phyloP scores from a whole-genome alignment of 1,140 invertebrate species.

The Hydropsyche tenuis region DNA sequence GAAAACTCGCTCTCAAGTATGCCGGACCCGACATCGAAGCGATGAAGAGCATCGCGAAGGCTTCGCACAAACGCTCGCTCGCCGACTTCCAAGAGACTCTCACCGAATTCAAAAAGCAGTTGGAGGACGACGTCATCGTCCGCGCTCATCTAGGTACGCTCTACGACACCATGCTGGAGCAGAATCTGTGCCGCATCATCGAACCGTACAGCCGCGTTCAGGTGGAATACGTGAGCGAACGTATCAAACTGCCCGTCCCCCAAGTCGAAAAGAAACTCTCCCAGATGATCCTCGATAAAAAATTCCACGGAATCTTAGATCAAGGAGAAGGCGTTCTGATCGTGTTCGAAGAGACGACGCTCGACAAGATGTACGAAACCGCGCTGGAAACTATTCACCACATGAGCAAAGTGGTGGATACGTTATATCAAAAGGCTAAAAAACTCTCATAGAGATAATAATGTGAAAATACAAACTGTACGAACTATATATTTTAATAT shows the following conservation, averaged over 20 bases:
- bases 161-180: conserved; percentile 98
- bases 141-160: conserved; percentile 94
- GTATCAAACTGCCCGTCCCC: conserved; percentile 85
- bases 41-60: conserved; percentile 95
- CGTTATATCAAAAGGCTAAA: conserved; percentile 97
- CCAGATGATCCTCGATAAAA: conserved; percentile 99
- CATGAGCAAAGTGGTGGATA: conserved; percentile 99
- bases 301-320: conserved; percentile 95
- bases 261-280: conserved; percentile 98
- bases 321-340: conserved; percentile 97
- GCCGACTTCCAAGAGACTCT: conserved; percentile 93
- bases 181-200: conserved; percentile 98
- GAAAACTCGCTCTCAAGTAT: conserved; percentile 97
- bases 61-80: conserved; percentile 94
- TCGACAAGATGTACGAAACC: conserved; percentile 97
- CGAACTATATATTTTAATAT: too few relatives aligned
- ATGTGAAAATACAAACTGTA: background rate
- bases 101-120: conserved; percentile 84
- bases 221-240: conserved; percentile 69
- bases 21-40: conserved; percentile 95
- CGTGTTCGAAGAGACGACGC: conserved; percentile 93
- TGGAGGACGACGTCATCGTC: conserved; percentile 97
- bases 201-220: conserved; percentile 98
- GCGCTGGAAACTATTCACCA: conserved; percentile 96
- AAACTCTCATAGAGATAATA: conserved; percentile 85